phyloP scores from a whole-genome alignment of 2,113 vertebrate species.

The pig (Sus scrofa) region DNA sequence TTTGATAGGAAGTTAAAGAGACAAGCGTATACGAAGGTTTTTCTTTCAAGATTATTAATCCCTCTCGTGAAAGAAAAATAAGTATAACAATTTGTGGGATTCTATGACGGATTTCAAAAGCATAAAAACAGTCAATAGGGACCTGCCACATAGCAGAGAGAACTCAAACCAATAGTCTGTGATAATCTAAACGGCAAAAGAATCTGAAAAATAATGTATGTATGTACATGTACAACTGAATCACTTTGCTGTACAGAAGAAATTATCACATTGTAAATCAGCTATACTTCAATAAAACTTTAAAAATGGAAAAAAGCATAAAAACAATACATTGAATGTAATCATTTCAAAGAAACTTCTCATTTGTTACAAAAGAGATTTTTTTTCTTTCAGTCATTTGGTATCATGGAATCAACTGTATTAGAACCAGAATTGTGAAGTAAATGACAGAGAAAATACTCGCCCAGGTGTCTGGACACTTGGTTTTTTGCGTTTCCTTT shows the following conservation, averaged over 20 bases:
- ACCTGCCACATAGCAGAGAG: too few relatives aligned
- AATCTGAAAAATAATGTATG: too few relatives aligned
- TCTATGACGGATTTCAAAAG: not conserved
- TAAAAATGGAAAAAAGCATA: not conserved
- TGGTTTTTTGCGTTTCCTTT: not conserved
- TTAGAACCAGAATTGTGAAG: not conserved
- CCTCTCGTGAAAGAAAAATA: constrained; percentile 67
- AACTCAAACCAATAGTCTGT: too few relatives aligned
- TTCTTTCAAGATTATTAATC: not conserved
- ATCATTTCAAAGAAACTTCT: constrained; percentile 16
- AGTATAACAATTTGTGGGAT: constrained; percentile 64
- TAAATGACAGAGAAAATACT: not conserved
- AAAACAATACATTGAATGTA: not conserved
- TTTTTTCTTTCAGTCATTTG: not conserved
- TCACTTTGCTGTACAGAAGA: too few relatives aligned
- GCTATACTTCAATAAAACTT: too few relatives aligned
- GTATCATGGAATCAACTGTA: not conserved
- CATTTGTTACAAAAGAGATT: not conserved
- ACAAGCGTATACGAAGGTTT: constrained; percentile 18
- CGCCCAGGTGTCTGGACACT: too few relatives aligned
- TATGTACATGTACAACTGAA: too few relatives aligned
- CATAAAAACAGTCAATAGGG: not conserved
- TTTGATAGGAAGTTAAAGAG: constrained; percentile 70
- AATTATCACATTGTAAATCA: too few relatives aligned
- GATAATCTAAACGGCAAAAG: too few relatives aligned